Evolutionary conservation across 2,888 invertebrate genomes (phyloP).

Genomic region (Trichacis sp.): DNA sequence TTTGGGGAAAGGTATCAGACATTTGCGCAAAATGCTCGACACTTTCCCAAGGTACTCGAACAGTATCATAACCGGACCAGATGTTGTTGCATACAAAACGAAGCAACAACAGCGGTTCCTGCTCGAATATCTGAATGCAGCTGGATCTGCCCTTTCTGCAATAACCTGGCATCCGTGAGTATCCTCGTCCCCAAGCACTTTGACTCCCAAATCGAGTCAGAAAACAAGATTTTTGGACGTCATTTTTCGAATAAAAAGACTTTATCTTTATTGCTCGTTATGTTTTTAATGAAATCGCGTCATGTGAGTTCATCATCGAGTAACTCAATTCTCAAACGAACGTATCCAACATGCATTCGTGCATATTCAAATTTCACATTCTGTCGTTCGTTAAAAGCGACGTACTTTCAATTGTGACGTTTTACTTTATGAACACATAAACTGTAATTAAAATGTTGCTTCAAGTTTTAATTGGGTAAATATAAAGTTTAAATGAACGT

Average conservation of each 20-base stretch:
- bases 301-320: conserved; percentile 21
- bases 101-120: conserved; percentile 62
- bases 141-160: conserved; percentile 75
- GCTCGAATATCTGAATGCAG: conserved; percentile 63
- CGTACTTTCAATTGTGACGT: conserved; percentile 27
- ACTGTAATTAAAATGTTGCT: conserved; percentile 30
- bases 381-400: too few relatives aligned
- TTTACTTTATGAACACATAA: conserved; percentile 22
- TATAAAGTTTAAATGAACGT: too few relatives aligned
- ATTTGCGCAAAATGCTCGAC: conserved; percentile 75
- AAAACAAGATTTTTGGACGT: too few relatives aligned
- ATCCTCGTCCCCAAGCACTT: too few relatives aligned
- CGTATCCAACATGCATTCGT: too few relatives aligned
- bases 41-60: conserved; percentile 71
- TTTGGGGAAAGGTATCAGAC: conserved; percentile 63
- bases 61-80: conserved; percentile 67
- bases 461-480: not conserved
- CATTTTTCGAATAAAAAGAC: too few relatives aligned
- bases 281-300: conserved; percentile 29
- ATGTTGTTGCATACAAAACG: conserved; percentile 61
- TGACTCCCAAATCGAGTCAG: not conserved
- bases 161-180: conserved; percentile 83
- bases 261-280: not conserved
- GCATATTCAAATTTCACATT: too few relatives aligned
- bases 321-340: too few relatives aligned